Percentiles rank a stretch among this genome's conserved stretches.
phyloP scores from a whole-genome alignment of 2,888 invertebrate genomes.

The Diarsia dahlii region DNA sequence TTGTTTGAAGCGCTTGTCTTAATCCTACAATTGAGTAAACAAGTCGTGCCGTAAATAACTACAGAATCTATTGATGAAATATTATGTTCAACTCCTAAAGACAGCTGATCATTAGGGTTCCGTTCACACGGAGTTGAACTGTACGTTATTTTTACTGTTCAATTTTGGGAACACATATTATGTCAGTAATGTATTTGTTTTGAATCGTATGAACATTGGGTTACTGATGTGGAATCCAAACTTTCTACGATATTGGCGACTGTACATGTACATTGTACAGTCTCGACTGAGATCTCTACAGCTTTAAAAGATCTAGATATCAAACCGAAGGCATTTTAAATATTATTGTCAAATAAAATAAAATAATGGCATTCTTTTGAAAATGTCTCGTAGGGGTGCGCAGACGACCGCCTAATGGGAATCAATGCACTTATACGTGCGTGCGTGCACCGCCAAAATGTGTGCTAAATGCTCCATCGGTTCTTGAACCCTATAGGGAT shows the following conservation, averaged over 20 bases:
- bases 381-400: too few relatives aligned
- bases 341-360: too few relatives aligned
- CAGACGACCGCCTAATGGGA: too few relatives aligned
- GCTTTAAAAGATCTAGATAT: too few relatives aligned
- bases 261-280: not conserved
- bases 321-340: too few relatives aligned
- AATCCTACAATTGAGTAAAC: not conserved
- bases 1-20: not conserved
- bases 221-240: not conserved
- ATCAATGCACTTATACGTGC: too few relatives aligned
- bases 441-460: too few relatives aligned
- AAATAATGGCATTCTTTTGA: too few relatives aligned
- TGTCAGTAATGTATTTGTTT: not conserved
- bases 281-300: not conserved
- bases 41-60: not conserved
- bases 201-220: not conserved
- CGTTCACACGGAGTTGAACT: not conserved
- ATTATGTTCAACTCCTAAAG: not conserved
- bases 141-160: not conserved
- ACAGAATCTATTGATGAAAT: not conserved
- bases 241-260: not conserved
- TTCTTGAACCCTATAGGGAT: too few relatives aligned
- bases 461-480: too few relatives aligned
- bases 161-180: not conserved
- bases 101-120: not conserved